These are phyloP conservation scores for Nerophis lumbriciformis DNA, from an alignment of 2,113 vertebrate genomes.

Conservation along the genomic window DNA sequence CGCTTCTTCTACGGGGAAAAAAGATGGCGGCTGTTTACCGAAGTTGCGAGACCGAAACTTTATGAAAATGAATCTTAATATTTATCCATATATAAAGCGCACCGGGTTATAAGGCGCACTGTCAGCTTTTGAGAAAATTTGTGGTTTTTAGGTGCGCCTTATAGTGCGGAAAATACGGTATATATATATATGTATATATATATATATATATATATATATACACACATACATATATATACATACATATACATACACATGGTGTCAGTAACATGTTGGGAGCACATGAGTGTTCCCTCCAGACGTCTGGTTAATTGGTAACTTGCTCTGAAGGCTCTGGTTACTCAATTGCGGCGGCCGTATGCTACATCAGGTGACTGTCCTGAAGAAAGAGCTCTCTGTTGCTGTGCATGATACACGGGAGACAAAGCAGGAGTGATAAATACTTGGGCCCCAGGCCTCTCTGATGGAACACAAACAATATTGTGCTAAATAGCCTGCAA, in stretches of 20 bases:
- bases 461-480: constrained; percentile 34
- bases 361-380: constrained; percentile 14
- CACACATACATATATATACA: too few relatives aligned
- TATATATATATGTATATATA: too few relatives aligned
- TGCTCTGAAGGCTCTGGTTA: constrained; percentile 31
- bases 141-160: too few relatives aligned
- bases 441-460: constrained; percentile 13
- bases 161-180: too few relatives aligned
- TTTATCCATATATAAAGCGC: too few relatives aligned
- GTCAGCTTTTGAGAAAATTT: too few relatives aligned
- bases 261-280: background rate
- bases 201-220: too few relatives aligned
- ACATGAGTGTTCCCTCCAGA: constrained; percentile 3
- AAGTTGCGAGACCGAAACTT: too few relatives aligned
- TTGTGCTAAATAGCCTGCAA: constrained; percentile 30
- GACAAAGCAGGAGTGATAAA: constrained; percentile 24
- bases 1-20: too few relatives aligned
- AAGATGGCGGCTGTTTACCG: too few relatives aligned
- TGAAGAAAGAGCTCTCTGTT: constrained; percentile 38
- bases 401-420: background rate
- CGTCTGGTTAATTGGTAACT: constrained; percentile 30
- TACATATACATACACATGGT: background rate
- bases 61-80: too few relatives aligned
- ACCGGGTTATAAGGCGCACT: too few relatives aligned
- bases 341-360: constrained; percentile 13